These are phyloP conservation scores for Cerceris rybyensis DNA, from an alignment of 2,888 invertebrate species.

Conservation along the genomic window DNA sequence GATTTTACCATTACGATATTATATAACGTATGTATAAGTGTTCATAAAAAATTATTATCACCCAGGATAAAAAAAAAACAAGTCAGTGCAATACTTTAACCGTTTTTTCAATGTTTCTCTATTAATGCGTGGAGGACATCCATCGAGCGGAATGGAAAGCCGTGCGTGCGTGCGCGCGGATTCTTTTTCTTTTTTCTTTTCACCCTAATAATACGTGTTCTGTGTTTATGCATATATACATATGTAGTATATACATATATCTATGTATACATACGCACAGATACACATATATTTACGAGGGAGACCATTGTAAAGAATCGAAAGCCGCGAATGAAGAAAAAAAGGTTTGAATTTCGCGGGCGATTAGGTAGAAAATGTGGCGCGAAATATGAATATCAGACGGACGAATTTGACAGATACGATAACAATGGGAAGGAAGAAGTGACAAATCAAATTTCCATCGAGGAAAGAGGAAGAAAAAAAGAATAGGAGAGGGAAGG, in stretches of 20 bases:
- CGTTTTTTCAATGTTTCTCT: constrained; percentile 47
- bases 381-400: no score
- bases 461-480: not conserved
- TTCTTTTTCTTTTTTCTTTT: constrained; percentile 2
- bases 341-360: no score
- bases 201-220: no score
- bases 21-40: constrained; percentile 65
- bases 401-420: no score
- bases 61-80: constrained; percentile 38
- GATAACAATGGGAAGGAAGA: no score
- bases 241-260: no score
- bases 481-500: not conserved
- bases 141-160: constrained; percentile 15
- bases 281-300: no score
- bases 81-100: constrained; percentile 57
- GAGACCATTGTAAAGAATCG: no score
- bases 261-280: no score
- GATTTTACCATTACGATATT: constrained; percentile 67
- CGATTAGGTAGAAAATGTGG: no score
- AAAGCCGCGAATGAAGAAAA: no score
- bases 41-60: constrained; percentile 58
- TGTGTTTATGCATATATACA: no score
- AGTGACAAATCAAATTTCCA: not conserved
- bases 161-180: constrained; percentile 7
- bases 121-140: constrained; percentile 9